Percentiles rank a stretch among this genome's conserved stretches.
These are phyloP conservation scores for Euclidia mi DNA, from an alignment of 2,888 invertebrate genomes.

Conservation along the genomic window DNA sequence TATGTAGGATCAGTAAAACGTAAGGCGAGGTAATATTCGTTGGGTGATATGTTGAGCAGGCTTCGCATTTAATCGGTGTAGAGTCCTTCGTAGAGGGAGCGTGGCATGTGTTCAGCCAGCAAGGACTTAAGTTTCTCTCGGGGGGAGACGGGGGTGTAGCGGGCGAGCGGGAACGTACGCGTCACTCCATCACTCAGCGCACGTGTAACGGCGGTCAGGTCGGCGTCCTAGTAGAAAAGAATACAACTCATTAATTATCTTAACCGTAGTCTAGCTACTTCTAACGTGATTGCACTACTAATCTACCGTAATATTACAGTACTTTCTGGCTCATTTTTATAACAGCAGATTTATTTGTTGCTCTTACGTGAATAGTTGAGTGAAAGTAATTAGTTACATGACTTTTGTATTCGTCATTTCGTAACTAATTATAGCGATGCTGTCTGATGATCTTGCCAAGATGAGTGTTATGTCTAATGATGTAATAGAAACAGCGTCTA, in stretches of 20 bases:
- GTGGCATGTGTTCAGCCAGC: constrained; percentile 95
- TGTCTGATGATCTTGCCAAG: not conserved
- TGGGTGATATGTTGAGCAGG: constrained; percentile 43
- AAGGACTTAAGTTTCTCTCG: constrained; percentile 94
- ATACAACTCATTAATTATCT: constrained; percentile 36
- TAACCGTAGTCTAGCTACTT: constrained; percentile 11
- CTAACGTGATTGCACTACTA: constrained; percentile 3
- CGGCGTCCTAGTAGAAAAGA: constrained; percentile 91
- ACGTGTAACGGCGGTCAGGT: constrained; percentile 93
- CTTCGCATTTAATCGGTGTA: constrained; percentile 86
- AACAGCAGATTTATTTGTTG: not conserved
- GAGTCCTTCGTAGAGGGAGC: constrained; percentile 94
- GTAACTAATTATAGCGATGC: not conserved
- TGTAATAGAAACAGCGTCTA: not conserved
- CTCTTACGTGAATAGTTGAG: not conserved
- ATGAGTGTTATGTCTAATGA: constrained; percentile 1
- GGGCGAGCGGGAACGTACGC: constrained; percentile 95
- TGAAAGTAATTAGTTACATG: not conserved
- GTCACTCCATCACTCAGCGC: constrained; percentile 94
- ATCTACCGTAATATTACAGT: constrained; percentile 1
- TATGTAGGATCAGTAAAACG: constrained; percentile 29
- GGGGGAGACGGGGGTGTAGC: constrained; percentile 95
- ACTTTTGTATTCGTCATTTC: not conserved
- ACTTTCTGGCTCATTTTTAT: not conserved
- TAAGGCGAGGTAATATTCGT: constrained; percentile 39